Base-by-base conservation (phyloP, 2,113 vertebrate genomes). In the Pterocles orientalis region DNA sequence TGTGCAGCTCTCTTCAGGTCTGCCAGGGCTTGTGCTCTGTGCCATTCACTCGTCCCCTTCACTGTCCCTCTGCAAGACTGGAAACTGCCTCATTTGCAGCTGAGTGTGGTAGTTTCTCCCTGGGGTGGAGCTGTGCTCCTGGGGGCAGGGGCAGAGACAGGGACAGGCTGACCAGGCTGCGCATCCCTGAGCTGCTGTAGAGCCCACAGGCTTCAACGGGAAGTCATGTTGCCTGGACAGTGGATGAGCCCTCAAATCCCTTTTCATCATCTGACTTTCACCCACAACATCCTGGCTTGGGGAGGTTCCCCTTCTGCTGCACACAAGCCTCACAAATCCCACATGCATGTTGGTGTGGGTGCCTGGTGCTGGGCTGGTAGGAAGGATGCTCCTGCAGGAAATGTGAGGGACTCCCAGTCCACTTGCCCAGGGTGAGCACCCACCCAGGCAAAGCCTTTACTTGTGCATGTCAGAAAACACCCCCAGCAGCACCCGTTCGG, bases 271-370 rank as follows among this genome's bases (percentile, higher is more conserved):
- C 61, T 73, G 33, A 14, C 47, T 47, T 31, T 48, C 70, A 31
- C 19, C 39, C 61, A 28, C 34, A 28, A 1, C 20, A 28, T 7
- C 28, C 31, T 29, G 31, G 33, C 36, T 0, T 1, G 39, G 50
- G 31, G 28, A 45, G 23, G 28, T 31, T 19, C 12, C 5, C 13
- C 41, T 54, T n/a, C 14, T 28, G 33, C 34, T 6, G 4, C 50
- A 21, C 57, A 19, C 12, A n/a, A 86, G 58, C 72, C 53, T 79
- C 2, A 1, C 18, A 39, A 68, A 7, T 57, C 25, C 69, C 0
- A 0, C 18, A 13, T 1, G 48, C 2, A 0, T 0, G 0, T 8
- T 5, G 12, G 9, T 58, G 43, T n/a, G 68, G 48, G 43, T 26
- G 43, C 76, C 43, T 33, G 41, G 11, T 61, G 57, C 66, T 29